A percentile compares a stretch with the other conserved stretches of the same genome.
Conservation (phyloP, 2,113 vertebrate species). For the Dunckerocampus dactyliophorus region DNA sequence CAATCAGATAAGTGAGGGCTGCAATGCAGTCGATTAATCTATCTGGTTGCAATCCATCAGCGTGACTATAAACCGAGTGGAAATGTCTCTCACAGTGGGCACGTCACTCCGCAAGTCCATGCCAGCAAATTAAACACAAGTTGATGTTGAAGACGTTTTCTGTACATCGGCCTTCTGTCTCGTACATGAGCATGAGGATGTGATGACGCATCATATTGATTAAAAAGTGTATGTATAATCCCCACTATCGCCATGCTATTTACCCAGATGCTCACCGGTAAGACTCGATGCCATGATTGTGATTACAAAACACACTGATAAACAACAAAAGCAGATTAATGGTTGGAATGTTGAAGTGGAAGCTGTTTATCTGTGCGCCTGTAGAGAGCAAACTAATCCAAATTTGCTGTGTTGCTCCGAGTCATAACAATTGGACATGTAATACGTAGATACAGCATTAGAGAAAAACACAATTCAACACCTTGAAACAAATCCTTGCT, state of each 20-base stretch:
- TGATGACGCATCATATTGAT: background rate
- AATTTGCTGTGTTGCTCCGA: background rate
- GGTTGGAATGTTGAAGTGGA: background rate
- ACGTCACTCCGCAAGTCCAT: slow-evolving; percentile 17
- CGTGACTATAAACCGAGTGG: slow-evolving; percentile 44
- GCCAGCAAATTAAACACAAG: background rate
- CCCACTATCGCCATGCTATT: slow-evolving; percentile 1
- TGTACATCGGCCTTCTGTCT: background rate
- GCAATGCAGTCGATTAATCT: slow-evolving; percentile 64
- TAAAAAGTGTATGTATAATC: background rate
- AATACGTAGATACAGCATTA: background rate
- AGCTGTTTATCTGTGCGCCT: background rate
- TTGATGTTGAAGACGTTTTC: too few relatives aligned
- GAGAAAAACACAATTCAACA: slow-evolving; percentile 4
- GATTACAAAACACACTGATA: background rate
- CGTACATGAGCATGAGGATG: background rate
- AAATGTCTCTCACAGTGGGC: slow-evolving; percentile 33
- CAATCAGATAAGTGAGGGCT: slow-evolving; percentile 67
- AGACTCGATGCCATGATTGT: background rate
- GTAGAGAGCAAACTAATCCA: slow-evolving; percentile 3
- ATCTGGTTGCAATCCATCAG: slow-evolving; percentile 67
- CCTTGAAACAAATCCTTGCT: background rate
- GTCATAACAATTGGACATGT: background rate
- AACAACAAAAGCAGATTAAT: slow-evolving; percentile 4
- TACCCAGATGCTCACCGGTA: slow-evolving; percentile 9